phyloP scores from a whole-genome alignment of 92 coral and sea anemone genomes.

The Blastomussa wellsi region DNA sequence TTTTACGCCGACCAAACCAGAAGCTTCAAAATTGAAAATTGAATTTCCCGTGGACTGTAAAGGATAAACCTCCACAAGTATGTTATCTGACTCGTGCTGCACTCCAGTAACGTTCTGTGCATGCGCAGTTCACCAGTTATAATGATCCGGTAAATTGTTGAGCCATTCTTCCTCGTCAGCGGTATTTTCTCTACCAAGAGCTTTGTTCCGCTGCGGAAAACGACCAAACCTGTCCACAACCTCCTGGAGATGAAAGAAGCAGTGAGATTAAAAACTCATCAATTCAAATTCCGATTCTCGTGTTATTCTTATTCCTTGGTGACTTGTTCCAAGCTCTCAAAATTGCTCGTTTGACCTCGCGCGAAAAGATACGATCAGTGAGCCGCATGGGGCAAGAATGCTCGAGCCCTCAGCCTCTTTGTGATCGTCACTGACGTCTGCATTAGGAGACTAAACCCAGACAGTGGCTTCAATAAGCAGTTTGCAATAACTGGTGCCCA shows the following conservation, averaged over 20 bases:
- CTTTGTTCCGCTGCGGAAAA: constrained; percentile 68
- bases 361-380: neutral
- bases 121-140: constrained; percentile 45
- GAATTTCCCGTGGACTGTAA: too few relatives aligned
- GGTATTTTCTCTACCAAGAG: constrained; percentile 67
- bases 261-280: neutral
- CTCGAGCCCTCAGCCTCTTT: neutral
- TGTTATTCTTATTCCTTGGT: too few relatives aligned
- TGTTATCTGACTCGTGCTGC: too few relatives aligned
- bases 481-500: too few relatives aligned
- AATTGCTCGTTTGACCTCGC: neutral
- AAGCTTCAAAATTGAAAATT: too few relatives aligned
- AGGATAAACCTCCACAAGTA: too few relatives aligned
- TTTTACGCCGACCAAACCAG: too few relatives aligned
- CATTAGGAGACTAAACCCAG: too few relatives aligned
- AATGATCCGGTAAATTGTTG: constrained; percentile 65
- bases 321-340: neutral
- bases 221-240: constrained; percentile 78
- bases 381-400: neutral
- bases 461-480: too few relatives aligned
- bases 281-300: neutral
- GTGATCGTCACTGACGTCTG: too few relatives aligned
- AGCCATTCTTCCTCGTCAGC: constrained; percentile 77
- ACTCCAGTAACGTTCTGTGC: neutral
- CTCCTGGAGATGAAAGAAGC: constrained; percentile 27